Evolutionary conservation across 1,140 invertebrate species (phyloP).

Genomic region (Aricia agestis): DNA sequence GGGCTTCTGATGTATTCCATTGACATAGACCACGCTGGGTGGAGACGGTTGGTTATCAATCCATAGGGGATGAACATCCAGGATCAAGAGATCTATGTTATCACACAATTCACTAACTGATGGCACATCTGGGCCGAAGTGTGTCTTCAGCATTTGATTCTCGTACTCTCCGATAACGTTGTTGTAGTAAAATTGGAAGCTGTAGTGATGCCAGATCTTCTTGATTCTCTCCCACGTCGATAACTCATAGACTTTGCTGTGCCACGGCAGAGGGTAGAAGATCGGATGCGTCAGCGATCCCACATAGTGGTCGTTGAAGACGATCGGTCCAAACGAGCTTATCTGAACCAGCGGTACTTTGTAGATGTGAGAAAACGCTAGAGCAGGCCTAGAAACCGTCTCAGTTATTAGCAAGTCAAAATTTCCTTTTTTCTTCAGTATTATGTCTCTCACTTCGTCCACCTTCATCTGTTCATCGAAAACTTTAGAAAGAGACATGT

Average conservation of each 20-base stretch:
- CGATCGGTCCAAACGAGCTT: slow-evolving; percentile 33
- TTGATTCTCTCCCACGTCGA: slow-evolving; percentile 42
- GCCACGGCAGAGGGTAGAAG: slow-evolving; percentile 24
- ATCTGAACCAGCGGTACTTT: slow-evolving; percentile 39
- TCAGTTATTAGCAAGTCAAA: slow-evolving; percentile 41
- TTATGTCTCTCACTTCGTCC: slow-evolving; percentile 32
- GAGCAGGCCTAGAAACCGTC: slow-evolving; percentile 23
- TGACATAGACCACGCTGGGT: slow-evolving; percentile 65
- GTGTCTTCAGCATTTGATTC: slow-evolving; percentile 27
- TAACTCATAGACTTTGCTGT: slow-evolving; percentile 30
- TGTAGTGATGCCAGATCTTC: slow-evolving; percentile 31
- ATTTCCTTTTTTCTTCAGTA: slow-evolving; percentile 32
- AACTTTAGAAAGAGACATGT: not conserved
- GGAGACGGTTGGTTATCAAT: slow-evolving; percentile 57
- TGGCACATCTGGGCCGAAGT: slow-evolving; percentile 57
- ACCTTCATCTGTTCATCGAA: slow-evolving; percentile 31
- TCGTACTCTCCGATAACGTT: slow-evolving; percentile 19
- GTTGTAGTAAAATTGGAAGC: slow-evolving; percentile 3
- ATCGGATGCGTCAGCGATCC: slow-evolving; percentile 29
- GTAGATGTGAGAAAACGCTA: slow-evolving; percentile 35
- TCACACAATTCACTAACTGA: slow-evolving; percentile 55
- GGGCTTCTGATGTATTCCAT: slow-evolving; percentile 65
- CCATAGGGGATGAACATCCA: slow-evolving; percentile 66
- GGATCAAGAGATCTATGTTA: slow-evolving; percentile 73
- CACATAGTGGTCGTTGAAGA: slow-evolving; percentile 22